Conservation (phyloP, 30 jellyfish, hydroid and myxozoan species). For the Morbakka virulenta region DNA sequence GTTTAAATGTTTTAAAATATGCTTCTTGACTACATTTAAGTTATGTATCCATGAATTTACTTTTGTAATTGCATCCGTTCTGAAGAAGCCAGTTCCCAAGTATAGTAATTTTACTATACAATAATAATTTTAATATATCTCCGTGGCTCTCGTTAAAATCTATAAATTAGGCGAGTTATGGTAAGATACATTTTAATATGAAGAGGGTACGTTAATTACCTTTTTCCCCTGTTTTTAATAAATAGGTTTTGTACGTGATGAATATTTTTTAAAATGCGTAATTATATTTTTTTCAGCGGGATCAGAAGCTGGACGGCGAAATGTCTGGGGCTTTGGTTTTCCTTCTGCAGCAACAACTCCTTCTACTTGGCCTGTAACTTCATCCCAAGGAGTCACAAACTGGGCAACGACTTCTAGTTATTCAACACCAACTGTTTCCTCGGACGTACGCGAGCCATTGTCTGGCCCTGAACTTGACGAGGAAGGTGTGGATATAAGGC, state of each 20-base stretch:
- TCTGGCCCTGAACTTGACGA: conserved; percentile 40
- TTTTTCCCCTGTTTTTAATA: no score
- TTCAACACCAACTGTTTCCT: conserved; percentile 32
- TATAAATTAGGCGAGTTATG: no score
- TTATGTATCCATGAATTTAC: no score
- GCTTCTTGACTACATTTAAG: no score
- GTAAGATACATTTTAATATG: no score
- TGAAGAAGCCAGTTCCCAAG: no score
- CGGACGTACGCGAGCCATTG: background rate
- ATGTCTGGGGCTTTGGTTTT: conserved; percentile 92
- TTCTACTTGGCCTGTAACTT: conserved; percentile 58
- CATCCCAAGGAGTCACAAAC: conserved; percentile 30
- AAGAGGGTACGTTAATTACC: no score
- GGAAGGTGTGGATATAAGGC: conserved; percentile 53
- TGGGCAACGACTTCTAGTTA: conserved; percentile 54
- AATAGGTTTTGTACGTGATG: background rate
- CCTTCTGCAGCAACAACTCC: conserved; percentile 38
- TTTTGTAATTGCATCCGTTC: no score
- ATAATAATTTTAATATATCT: no score
- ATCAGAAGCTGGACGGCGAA: conserved; percentile 64
- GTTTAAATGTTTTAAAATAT: no score
- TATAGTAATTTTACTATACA: no score
- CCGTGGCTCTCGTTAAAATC: no score
- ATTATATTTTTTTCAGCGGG: conserved; percentile 23
- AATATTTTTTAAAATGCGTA: background rate